Conservation (phyloP, 2,113 vertebrate genomes). For the Scortum barcoo region DNA sequence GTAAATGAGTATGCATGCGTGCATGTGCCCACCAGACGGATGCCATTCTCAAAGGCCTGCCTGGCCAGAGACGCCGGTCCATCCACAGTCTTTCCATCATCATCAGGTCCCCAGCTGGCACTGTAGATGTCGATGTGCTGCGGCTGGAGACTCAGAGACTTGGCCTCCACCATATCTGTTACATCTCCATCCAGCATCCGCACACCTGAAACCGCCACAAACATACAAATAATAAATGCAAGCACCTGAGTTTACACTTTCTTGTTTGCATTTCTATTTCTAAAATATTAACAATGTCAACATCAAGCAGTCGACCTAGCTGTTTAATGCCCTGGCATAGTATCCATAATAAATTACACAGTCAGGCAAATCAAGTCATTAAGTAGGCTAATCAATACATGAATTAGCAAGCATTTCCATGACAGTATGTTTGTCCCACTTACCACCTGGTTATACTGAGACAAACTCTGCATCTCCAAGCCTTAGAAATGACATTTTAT, state of each 20-base stretch:
- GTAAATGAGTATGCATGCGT: neutral
- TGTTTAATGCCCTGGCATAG: neutral
- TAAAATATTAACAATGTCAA: too few species aligned
- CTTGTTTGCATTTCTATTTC: neutral
- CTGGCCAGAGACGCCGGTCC: constrained; percentile 96
- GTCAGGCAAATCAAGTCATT: neutral
- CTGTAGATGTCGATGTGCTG: constrained; percentile 99
- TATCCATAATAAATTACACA: neutral
- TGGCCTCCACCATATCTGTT: constrained; percentile 99
- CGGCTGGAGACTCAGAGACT: constrained; percentile 95
- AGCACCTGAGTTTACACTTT: neutral
- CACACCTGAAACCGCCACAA: constrained; percentile 89
- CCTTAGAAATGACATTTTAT: neutral
- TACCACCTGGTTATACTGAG: neutral
- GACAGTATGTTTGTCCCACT: neutral
- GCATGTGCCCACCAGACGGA: constrained; percentile 89
- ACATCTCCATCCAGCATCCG: constrained; percentile 99
- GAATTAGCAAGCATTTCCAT: neutral
- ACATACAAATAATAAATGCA: constrained; percentile 37
- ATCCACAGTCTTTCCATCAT: constrained; percentile 97
- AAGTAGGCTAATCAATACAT: neutral
- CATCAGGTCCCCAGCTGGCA: constrained; percentile 98
- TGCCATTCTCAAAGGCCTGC: constrained; percentile 97
- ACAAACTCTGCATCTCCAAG: neutral
- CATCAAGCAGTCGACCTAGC: neutral